Evolutionary conservation across 2,113 vertebrate genomes (phyloP).

Genomic region (Corythaeola cristata): DNA sequence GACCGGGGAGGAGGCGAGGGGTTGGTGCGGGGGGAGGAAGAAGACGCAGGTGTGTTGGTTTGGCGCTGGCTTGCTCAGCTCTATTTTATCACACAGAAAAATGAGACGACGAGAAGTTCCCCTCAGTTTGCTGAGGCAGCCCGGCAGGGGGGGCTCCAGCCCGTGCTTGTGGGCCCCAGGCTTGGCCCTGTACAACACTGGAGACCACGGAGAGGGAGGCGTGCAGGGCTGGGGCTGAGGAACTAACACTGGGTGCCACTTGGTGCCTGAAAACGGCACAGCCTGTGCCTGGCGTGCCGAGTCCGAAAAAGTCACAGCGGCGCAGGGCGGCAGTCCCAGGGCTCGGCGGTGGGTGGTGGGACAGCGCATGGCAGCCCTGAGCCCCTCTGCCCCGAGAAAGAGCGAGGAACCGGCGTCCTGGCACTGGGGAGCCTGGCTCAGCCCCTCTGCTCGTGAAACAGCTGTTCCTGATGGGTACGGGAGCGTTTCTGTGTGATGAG

Average conservation of each 20-base stretch:
- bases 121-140: not conserved
- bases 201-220: not conserved
- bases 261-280: not conserved
- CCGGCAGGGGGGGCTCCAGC: not conserved
- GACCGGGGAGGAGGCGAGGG: rapidly evolving
- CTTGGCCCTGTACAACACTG: conserved; percentile 29
- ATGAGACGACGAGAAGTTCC: not conserved
- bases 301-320: not conserved
- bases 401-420: not conserved
- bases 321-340: not conserved
- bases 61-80: conserved; percentile 9
- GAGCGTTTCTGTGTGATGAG: not conserved
- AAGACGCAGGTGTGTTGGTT: not conserved
- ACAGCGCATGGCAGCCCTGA: not conserved
- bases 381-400: not conserved
- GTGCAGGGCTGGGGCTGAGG: conserved; percentile 10
- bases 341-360: rapidly evolving
- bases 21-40: rapidly evolving
- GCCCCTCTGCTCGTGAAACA: not conserved
- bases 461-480: not conserved
- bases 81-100: conserved; percentile 22
- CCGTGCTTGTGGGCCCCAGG: not conserved
- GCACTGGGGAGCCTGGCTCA: not conserved
- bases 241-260: not conserved
- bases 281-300: not conserved